These are phyloP conservation scores for Phalloptychus januarius DNA, from an alignment of 2,797 vertebrate genomes.

Conservation along the genomic window DNA sequence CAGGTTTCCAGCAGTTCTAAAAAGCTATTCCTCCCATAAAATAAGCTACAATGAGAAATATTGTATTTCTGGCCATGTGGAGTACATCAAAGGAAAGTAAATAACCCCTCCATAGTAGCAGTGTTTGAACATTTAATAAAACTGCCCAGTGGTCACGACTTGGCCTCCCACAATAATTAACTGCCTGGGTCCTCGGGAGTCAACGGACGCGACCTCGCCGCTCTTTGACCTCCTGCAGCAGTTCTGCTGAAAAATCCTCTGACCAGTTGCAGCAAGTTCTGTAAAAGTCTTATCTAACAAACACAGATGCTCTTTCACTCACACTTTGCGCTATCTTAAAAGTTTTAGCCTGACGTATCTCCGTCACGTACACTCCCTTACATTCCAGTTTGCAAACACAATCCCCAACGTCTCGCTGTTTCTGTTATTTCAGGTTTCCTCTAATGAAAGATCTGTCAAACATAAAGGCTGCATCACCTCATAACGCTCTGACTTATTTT, in stretches of 20 bases:
- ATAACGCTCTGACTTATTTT: background rate
- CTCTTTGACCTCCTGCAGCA: slow-evolving; percentile 47
- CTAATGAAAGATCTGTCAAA: background rate
- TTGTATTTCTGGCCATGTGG: background rate
- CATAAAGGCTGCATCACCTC: background rate
- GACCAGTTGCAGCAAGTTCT: slow-evolving; percentile 48
- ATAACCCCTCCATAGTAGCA: slow-evolving; percentile 12
- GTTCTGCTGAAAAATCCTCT: slow-evolving; percentile 37
- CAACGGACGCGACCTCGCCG: slow-evolving; percentile 13
- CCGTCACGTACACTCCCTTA: background rate
- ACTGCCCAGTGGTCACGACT: slow-evolving; percentile 20
- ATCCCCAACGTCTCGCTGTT: background rate
- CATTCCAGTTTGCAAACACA: slow-evolving; percentile 14
- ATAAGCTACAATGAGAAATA: background rate
- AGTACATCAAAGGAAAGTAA: slow-evolving; percentile 33
- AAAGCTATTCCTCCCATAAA: background rate
- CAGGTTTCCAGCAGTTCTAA: background rate
- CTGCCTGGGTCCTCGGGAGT: slow-evolving; percentile 33
- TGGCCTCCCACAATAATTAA: slow-evolving; percentile 44
- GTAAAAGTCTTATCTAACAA: slow-evolving; percentile 33
- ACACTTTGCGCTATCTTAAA: slow-evolving; percentile 15
- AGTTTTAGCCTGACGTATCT: slow-evolving; percentile 1
- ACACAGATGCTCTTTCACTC: slow-evolving; percentile 26
- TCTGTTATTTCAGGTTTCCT: slow-evolving; percentile 16
- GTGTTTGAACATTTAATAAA: slow-evolving; percentile 42